Percentiles rank a stretch among this genome's conserved stretches.
These are phyloP conservation scores for Cepphus grylle DNA, from an alignment of 2,113 vertebrate species.

Conservation along the genomic window DNA sequence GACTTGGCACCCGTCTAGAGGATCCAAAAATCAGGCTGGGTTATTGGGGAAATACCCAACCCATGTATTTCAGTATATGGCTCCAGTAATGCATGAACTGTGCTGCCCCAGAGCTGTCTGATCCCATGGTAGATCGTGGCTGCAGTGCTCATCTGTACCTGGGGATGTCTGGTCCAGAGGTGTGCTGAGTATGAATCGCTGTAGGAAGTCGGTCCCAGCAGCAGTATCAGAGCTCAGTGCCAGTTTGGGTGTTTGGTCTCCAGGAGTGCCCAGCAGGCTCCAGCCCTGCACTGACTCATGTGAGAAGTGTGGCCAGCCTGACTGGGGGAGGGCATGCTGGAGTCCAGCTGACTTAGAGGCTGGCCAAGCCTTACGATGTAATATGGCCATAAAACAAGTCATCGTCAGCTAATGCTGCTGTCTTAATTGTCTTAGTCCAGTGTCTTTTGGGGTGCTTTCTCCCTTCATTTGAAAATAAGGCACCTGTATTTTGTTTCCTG, in stretches of 20 bases:
- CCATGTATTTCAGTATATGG: neutral
- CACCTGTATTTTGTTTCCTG: neutral
- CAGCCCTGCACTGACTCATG: neutral
- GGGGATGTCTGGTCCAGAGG: neutral
- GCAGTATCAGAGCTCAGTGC: neutral
- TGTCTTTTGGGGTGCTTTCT: neutral
- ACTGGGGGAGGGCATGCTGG: neutral
- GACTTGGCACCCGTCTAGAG: neutral
- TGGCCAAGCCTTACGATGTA: neutral
- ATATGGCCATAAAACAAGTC: neutral
- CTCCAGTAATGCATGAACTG: neutral
- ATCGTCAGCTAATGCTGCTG: neutral
- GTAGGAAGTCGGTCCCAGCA: neutral
- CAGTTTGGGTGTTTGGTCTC: neutral
- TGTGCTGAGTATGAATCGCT: neutral
- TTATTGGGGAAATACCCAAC: neutral
- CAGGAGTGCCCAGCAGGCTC: neutral
- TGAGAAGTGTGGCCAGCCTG: accelerated
- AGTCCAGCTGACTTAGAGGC: neutral
- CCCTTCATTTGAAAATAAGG: neutral
- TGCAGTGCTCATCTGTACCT: neutral
- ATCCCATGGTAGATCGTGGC: accelerated
- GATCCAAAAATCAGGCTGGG: neutral
- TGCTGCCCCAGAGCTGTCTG: neutral
- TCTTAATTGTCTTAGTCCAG: neutral